Conservation (phyloP, 2,113 vertebrate species). For the Cettia cetti region DNA sequence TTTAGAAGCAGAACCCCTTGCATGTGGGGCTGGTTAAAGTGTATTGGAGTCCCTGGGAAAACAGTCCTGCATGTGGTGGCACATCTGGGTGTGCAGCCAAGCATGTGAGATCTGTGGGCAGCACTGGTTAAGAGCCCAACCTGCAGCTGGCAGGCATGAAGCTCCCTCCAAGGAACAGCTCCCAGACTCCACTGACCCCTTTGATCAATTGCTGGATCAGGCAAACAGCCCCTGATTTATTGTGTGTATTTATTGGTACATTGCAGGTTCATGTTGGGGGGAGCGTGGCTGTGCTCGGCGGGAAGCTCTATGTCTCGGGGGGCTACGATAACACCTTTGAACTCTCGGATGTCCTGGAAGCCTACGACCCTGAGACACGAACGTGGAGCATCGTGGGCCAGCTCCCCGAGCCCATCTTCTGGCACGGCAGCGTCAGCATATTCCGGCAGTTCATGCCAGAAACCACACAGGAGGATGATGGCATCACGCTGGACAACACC, state of each 20-base stretch:
- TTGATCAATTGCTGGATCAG: rapidly evolving
- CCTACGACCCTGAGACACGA: constrained; percentile 81
- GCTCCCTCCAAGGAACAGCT: background rate
- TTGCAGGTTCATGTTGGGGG: constrained; percentile 92
- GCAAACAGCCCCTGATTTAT: rapidly evolving
- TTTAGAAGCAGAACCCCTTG: background rate
- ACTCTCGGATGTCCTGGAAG: constrained; percentile 90
- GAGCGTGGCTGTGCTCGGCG: constrained; percentile 87
- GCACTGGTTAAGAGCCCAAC: rapidly evolving
- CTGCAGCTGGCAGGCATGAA: background rate
- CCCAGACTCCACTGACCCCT: rapidly evolving
- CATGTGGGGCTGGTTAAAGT: rapidly evolving
- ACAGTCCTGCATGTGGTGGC: rapidly evolving
- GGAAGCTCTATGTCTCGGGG: constrained; percentile 91
- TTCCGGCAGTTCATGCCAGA: constrained; percentile 98
- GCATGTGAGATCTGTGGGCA: background rate
- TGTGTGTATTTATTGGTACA: rapidly evolving
- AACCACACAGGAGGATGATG: constrained; percentile 72
- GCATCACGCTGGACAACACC: constrained; percentile 71
- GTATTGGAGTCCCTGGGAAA: background rate
- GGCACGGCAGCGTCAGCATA: constrained; percentile 98
- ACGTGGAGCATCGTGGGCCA: constrained; percentile 81
- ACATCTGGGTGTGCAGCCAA: background rate
- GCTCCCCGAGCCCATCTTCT: constrained; percentile 94
- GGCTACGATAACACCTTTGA: constrained; percentile 96